Conservation (phyloP, 2,797 vertebrate genomes). For the Platyrinchus mystaceus region DNA sequence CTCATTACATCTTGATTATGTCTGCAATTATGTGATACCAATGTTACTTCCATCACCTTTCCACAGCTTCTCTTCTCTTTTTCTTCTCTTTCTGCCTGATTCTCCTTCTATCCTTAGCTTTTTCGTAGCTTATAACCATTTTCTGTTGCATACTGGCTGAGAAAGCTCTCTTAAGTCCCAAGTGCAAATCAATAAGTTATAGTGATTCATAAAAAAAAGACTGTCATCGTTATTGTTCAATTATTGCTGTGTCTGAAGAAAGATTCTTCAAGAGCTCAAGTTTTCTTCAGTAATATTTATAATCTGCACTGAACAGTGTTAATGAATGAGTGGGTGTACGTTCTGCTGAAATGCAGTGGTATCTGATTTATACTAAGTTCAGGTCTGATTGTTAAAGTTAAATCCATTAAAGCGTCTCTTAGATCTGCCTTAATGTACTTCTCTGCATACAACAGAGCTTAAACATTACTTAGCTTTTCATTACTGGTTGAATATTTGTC, state of each 20-base stretch:
- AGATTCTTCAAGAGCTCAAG: constrained; percentile 73
- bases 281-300: constrained; percentile 78
- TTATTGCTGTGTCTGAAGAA: constrained; percentile 76
- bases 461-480: constrained; percentile 78
- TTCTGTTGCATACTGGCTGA: constrained; percentile 63
- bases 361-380: constrained; percentile 79
- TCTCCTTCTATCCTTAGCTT: background rate
- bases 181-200: constrained; percentile 77
- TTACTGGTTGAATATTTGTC: constrained; percentile 73
- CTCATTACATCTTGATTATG: constrained; percentile 55
- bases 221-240: constrained; percentile 78
- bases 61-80: constrained; percentile 1
- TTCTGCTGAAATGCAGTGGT: constrained; percentile 69
- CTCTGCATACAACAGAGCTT: constrained; percentile 73
- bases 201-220: constrained; percentile 79
- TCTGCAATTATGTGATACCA: constrained; percentile 55
- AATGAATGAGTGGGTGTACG: constrained; percentile 78
- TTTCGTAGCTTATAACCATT: constrained; percentile 67
- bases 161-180: constrained; percentile 70
- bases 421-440: constrained; percentile 78
- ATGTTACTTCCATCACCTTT: constrained; percentile 13
- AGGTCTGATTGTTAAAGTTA: constrained; percentile 80
- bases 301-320: constrained; percentile 72
- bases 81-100: constrained; percentile 4
- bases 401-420: constrained; percentile 81